Conservation (phyloP, 2,888 invertebrate genomes). For the Ptilodon capucinus region DNA sequence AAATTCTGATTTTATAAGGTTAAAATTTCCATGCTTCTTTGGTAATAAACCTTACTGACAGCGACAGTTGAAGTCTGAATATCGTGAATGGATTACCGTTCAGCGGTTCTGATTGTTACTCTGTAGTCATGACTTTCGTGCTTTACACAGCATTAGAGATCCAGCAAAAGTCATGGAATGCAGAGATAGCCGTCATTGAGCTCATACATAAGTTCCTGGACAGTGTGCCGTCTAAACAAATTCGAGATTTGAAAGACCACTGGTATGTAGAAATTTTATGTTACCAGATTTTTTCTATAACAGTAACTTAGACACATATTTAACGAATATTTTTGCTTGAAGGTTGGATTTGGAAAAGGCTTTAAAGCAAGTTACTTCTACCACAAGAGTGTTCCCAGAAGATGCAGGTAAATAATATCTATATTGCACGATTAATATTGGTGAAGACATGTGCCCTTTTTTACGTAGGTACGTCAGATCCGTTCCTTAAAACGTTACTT, state of each 20-base stretch:
- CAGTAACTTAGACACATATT: background rate
- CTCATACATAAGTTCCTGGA: slow-evolving; percentile 89
- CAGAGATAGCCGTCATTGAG: slow-evolving; percentile 89
- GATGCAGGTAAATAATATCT: slow-evolving; percentile 83
- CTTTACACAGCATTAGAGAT: slow-evolving; percentile 55
- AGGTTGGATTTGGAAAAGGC: slow-evolving; percentile 84
- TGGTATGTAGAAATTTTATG: slow-evolving; percentile 70
- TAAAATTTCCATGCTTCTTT: too few relatives aligned
- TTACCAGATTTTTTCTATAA: background rate
- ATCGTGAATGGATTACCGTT: too few relatives aligned
- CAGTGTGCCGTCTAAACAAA: slow-evolving; percentile 81
- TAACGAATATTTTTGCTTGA: slow-evolving; percentile 4
- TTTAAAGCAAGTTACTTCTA: slow-evolving; percentile 83
- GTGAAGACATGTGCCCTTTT: too few relatives aligned
- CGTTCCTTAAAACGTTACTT: too few relatives aligned
- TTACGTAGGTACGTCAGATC: background rate
- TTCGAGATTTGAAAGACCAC: slow-evolving; percentile 82
- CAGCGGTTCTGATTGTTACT: too few relatives aligned
- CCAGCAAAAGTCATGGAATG: slow-evolving; percentile 76
- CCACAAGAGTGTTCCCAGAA: slow-evolving; percentile 79
- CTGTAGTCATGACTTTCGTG: background rate
- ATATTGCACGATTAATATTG: background rate
- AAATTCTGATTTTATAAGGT: too few relatives aligned
- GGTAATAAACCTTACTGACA: background rate
- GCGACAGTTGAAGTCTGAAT: too few relatives aligned